A percentile compares a stretch with the other conserved stretches of the same genome.
These are phyloP conservation scores for Trypoxylus dichotomus DNA, from an alignment of 1,140 invertebrate species.

Conservation along the genomic window DNA sequence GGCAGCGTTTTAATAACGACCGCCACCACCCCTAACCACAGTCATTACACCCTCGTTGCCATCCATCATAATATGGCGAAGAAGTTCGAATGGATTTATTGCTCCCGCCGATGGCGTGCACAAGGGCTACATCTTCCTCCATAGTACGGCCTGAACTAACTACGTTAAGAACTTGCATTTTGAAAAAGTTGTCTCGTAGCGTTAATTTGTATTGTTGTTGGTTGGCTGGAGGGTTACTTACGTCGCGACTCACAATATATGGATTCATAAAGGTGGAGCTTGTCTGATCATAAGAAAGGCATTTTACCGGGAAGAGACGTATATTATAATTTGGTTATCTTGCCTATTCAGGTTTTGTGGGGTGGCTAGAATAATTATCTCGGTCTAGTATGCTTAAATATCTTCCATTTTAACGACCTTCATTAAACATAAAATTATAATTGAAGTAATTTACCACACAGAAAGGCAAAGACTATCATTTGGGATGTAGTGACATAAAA, in stretches of 20 bases:
- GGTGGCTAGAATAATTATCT: too few relatives aligned
- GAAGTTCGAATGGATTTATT: slow-evolving; percentile 20
- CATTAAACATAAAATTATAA: too few relatives aligned
- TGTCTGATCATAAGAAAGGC: not conserved
- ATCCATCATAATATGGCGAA: slow-evolving; percentile 27
- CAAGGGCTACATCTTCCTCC: not conserved
- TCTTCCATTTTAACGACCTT: too few relatives aligned
- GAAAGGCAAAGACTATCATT: too few relatives aligned
- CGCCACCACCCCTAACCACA: slow-evolving; percentile 20
- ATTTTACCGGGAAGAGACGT: not conserved
- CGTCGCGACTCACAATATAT: slow-evolving; percentile 4
- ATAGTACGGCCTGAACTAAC: not conserved
- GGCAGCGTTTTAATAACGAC: slow-evolving; percentile 27
- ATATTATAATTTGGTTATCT: not conserved
- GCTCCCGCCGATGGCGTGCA: not conserved
- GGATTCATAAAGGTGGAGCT: slow-evolving; percentile 28
- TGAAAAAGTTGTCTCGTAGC: slow-evolving; percentile 9
- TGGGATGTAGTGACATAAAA: too few relatives aligned
- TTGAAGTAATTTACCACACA: too few relatives aligned
- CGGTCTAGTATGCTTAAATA: too few relatives aligned
- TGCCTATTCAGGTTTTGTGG: not conserved
- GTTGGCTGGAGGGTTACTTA: not conserved
- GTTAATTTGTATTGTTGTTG: slow-evolving; percentile 25
- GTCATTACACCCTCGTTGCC: slow-evolving; percentile 29
- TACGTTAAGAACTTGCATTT: not conserved